Evolutionary conservation across 2,797 vertebrate species (phyloP), one percentile per base, ranked within the genome.

Genomic region (Lepus oiostolus): DNA sequence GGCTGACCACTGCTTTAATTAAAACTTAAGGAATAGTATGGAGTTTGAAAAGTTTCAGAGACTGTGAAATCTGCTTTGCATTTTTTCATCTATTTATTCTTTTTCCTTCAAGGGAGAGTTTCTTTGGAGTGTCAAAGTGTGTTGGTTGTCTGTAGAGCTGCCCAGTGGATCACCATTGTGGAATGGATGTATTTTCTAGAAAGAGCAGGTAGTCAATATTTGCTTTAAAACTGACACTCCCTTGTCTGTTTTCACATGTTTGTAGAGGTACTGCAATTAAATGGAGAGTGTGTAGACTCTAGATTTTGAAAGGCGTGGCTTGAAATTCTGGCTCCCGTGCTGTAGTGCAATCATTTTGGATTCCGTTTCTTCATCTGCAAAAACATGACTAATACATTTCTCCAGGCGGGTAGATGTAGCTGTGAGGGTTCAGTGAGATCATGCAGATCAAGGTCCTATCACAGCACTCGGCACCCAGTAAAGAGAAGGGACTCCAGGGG

Each of bases 31-130:
- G 24, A 30, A 35, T 47, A 24, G 0, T 77, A 19, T 62, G 60
- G 81, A 81, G 30, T 87, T 79, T 95, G 67, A 63, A 77, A 95
- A 52, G 21, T 90, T 86, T 89, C 58, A 52, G 58, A 70, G 35
- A 50, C 72, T 80, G 5, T 68, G 30, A 80, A 72, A 63, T 88
- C 12, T 75, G 17, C 72, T 89, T 90, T 84, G 52, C 42, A 52
- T 35, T 72, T 81, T 71, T 72, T 54, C 7, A 12, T 77, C 19
- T 86, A 58, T 58, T 22, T 38, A 42, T 35, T 92, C 4, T 94
- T 94, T 85, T 91, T 24, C 35, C 86, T 86, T 72, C 24, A 92
- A 35, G 3, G 4, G 14, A 7, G 17, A 26, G 26, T 67, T 79
- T 83, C 32, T 38, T 26, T 82, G 74, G 35, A 10, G 38, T 83